These are phyloP conservation scores for Eremobia ochroleuca DNA, from an alignment of 2,888 invertebrate genomes.

Conservation along the genomic window DNA sequence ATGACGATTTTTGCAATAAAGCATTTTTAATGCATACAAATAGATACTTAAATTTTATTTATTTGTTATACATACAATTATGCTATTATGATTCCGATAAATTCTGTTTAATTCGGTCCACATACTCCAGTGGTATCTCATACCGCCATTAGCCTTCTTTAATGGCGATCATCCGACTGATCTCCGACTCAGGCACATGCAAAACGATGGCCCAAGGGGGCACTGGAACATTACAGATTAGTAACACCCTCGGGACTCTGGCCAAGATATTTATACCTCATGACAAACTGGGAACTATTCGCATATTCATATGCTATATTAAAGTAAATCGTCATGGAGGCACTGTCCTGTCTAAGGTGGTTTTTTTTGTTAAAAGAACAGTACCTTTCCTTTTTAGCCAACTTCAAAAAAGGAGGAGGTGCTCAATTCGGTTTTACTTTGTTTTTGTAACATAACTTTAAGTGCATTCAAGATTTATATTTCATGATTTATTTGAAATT, in stretches of 20 bases:
- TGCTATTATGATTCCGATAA: not conserved
- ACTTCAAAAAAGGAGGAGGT: too few species aligned
- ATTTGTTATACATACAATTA: not conserved
- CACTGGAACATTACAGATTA: slow-evolving; percentile 55
- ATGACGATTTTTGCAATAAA: too few species aligned
- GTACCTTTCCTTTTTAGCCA: not conserved
- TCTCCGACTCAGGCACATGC: slow-evolving; percentile 39
- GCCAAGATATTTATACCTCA: slow-evolving; percentile 52
- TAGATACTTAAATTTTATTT: too few species aligned
- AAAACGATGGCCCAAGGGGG: slow-evolving; percentile 52
- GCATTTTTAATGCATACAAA: too few species aligned
- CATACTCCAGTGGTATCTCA: not conserved
- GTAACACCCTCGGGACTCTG: slow-evolving; percentile 39
- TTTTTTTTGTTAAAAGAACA: not conserved
- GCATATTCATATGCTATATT: slow-evolving; percentile 31
- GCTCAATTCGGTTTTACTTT: too few species aligned
- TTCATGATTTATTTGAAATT: not conserved
- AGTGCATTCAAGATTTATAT: not conserved
- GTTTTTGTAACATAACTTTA: not conserved
- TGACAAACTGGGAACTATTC: slow-evolving; percentile 35
- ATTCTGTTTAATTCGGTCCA: not conserved
- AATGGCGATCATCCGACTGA: slow-evolving; percentile 44
- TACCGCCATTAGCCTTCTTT: slow-evolving; percentile 21
- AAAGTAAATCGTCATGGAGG: not conserved
- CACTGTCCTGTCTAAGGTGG: not conserved